phyloP scores from a whole-genome alignment of 2,888 invertebrate genomes.

The Onthophagus sagittarius region DNA sequence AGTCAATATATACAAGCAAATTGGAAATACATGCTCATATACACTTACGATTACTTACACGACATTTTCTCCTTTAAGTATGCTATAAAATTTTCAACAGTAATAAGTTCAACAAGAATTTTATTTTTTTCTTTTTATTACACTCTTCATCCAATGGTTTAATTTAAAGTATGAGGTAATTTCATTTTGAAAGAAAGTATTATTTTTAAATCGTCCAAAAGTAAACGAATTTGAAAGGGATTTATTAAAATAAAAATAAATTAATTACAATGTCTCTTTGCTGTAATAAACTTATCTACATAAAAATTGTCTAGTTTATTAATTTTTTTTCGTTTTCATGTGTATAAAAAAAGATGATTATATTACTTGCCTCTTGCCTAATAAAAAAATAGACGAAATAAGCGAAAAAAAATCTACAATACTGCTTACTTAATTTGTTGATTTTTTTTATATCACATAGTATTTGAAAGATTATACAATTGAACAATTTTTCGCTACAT shows the following conservation, averaged over 20 bases:
- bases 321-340: neutral
- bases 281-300: slow-evolving; percentile 7
- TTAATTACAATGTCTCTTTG: slow-evolving; percentile 16
- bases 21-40: slow-evolving; percentile 24
- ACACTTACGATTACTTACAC: slow-evolving; percentile 18
- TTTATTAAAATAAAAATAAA: slow-evolving; percentile 17
- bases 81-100: slow-evolving; percentile 30
- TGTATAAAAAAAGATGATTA: neutral
- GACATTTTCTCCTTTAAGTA: slow-evolving; percentile 14
- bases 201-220: slow-evolving; percentile 18
- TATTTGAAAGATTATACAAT: slow-evolving; percentile 6
- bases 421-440: slow-evolving; percentile 12
- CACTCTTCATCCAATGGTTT: neutral
- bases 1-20: slow-evolving; percentile 24
- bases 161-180: slow-evolving; percentile 24
- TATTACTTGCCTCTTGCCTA: neutral
- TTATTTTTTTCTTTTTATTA: slow-evolving; percentile 17
- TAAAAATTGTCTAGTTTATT: slow-evolving; percentile 3
- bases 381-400: slow-evolving; percentile 1
- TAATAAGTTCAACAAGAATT: slow-evolving; percentile 29
- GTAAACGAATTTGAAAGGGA: slow-evolving; percentile 12
- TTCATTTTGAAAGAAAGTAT: slow-evolving; percentile 19
- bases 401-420: slow-evolving; percentile 7
- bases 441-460: slow-evolving; percentile 7
- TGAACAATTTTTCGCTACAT: slow-evolving; percentile 5